Evolutionary conservation across 2,797 vertebrate genomes (phyloP).

Genomic region (Avahi laniger): DNA sequence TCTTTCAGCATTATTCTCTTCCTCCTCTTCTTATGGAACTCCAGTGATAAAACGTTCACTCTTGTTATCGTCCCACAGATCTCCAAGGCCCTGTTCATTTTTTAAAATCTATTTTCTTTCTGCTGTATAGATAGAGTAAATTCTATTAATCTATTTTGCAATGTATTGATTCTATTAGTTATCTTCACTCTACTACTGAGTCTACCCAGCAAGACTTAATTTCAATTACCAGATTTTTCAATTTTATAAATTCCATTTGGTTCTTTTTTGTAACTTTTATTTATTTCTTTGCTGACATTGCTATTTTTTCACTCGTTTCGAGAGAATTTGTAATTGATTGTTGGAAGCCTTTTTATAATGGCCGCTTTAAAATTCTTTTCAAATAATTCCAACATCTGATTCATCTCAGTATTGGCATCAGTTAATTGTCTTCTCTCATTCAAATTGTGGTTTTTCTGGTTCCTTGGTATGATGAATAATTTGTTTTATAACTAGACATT

Average conservation of each 20-base stretch:
- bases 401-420: neutral
- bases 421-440: neutral
- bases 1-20: neutral
- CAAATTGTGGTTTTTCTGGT: neutral
- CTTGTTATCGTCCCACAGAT: neutral
- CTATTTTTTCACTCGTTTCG: neutral
- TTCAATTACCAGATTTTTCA: slow-evolving; percentile 4
- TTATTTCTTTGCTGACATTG: slow-evolving; percentile 11
- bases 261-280: neutral
- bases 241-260: neutral
- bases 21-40: neutral
- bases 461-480: neutral
- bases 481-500: neutral
- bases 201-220: neutral
- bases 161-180: neutral
- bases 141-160: neutral
- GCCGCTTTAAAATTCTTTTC: neutral
- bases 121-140: neutral
- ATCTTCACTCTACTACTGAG: neutral
- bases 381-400: slow-evolving; percentile 34
- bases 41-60: neutral
- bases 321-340: neutral
- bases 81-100: neutral
- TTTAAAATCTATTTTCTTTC: neutral
- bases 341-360: slow-evolving; percentile 20